Conservation (phyloP, 2,888 invertebrate genomes). For the Dromius quadrimaculatus region DNA sequence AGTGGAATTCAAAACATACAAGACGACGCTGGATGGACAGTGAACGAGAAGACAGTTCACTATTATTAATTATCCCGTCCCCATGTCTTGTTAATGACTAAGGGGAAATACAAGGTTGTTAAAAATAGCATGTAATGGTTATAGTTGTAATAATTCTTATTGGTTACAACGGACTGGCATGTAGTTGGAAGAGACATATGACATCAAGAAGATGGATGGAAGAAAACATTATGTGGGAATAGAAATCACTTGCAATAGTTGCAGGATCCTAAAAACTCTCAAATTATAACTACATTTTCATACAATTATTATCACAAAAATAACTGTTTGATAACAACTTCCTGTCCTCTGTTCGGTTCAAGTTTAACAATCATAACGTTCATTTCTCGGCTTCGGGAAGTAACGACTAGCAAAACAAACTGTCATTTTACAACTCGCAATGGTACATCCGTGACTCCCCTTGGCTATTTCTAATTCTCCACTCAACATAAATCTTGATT, state of each 20-base stretch:
- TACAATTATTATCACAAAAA: too few relatives aligned
- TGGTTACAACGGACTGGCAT: slow-evolving; percentile 27
- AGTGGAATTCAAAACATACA: slow-evolving; percentile 33
- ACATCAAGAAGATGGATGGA: slow-evolving; percentile 6
- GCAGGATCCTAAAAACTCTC: too few relatives aligned
- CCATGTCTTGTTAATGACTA: slow-evolving; percentile 41
- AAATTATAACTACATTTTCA: too few relatives aligned
- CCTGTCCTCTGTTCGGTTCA: too few relatives aligned
- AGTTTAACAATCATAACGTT: too few relatives aligned
- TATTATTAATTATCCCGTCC: slow-evolving; percentile 41
- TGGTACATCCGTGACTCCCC: slow-evolving; percentile 15
- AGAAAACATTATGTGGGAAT: too few relatives aligned
- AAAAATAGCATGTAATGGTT: slow-evolving; percentile 46
- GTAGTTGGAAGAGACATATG: slow-evolving; percentile 16
- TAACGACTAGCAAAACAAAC: too few relatives aligned
- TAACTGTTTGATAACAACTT: too few relatives aligned
- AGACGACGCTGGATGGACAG: slow-evolving; percentile 15
- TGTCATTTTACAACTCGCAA: too few relatives aligned
- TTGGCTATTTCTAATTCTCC: slow-evolving; percentile 12
- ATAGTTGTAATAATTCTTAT: slow-evolving; percentile 34
- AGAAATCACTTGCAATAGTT: too few relatives aligned
- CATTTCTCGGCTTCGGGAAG: too few relatives aligned
- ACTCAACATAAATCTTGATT: slow-evolving; percentile 12
- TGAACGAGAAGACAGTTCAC: neutral
- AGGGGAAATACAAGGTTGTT: slow-evolving; percentile 39